Base-by-base conservation (phyloP, 2,797 vertebrate genomes). In the Micromesistius poutassou region DNA sequence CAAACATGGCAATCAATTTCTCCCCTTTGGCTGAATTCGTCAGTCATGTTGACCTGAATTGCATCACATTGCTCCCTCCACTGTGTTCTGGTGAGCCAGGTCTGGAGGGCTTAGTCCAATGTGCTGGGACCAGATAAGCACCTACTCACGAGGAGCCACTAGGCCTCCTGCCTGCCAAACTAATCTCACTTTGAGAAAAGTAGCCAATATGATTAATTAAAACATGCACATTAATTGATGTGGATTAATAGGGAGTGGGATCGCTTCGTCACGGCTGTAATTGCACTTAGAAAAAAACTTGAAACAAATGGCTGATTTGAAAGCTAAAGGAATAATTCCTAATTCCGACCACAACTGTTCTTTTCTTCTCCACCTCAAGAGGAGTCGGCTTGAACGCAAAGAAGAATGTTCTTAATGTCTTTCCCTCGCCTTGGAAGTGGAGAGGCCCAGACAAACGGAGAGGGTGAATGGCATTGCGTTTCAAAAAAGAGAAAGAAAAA, bases 141-240 rank as follows among this genome's bases (percentile, higher is more conserved):
- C 77, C 78, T 80, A 84, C 82, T 92, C 87, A 92, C 90, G 87
- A 80, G 78, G 9, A 68, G 89, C 83, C 83, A 88, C 90, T 91
- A 83, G 87, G 89, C 81, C 81, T 87, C 79, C 82, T 77, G 84
- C 83, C 83, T 81, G 89, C 85, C 83, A 85, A 83, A 92, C 92
- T 90, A 91, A 93, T 93, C 91, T 92, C 88, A 92, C 88, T 89
- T 90, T 85, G 87, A 90, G 89, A 90, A 92, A 25, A 91, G 88
- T 89, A 89, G 89, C 90, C 90, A 90, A 86, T 87, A 86, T 79
- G 85, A 89, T 91, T 87, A 86, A 88, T 80, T 83, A 86, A 88
- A 80, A 77, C 84, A 86, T 76, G 74, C 78, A 81, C 83, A 89
- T 91, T 92, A 90, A 93, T 93, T 91, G 87, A 84, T 77, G 74